Evolutionary conservation across 2,113 vertebrate species (phyloP).

Genomic region (Trichomycterus rosablanca): DNA sequence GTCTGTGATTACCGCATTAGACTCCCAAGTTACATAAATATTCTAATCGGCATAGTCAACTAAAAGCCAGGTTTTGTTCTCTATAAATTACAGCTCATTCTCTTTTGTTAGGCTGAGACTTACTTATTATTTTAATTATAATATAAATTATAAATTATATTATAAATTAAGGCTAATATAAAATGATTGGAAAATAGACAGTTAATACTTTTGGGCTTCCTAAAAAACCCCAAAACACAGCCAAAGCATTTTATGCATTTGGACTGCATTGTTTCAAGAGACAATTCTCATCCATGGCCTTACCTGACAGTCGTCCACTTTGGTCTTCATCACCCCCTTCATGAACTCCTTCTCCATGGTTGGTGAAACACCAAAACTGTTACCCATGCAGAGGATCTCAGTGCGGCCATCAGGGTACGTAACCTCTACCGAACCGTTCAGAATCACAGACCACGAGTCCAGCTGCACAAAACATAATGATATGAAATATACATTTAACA

Average conservation of each 20-base stretch:
- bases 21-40: no score
- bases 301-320: constrained; percentile 99
- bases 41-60: no score
- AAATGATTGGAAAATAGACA: not conserved
- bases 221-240: not conserved
- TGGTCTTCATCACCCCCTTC: constrained; percentile 98
- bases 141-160: no score
- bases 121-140: no score
- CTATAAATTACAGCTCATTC: no score
- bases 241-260: not conserved
- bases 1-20: no score
- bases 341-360: constrained; percentile 97
- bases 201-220: not conserved
- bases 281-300: not conserved
- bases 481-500: not conserved
- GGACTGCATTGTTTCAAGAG: not conserved
- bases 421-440: constrained; percentile 97
- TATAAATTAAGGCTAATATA: no score
- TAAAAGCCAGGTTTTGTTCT: no score
- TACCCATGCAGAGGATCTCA: constrained; percentile 96
- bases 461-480: constrained; percentile 65
- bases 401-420: constrained; percentile 86
- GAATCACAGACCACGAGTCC: constrained; percentile 98
- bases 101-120: no score
- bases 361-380: constrained; percentile 96